phyloP scores from a whole-genome alignment of 2,797 vertebrate genomes.

The Masticophis lateralis region DNA sequence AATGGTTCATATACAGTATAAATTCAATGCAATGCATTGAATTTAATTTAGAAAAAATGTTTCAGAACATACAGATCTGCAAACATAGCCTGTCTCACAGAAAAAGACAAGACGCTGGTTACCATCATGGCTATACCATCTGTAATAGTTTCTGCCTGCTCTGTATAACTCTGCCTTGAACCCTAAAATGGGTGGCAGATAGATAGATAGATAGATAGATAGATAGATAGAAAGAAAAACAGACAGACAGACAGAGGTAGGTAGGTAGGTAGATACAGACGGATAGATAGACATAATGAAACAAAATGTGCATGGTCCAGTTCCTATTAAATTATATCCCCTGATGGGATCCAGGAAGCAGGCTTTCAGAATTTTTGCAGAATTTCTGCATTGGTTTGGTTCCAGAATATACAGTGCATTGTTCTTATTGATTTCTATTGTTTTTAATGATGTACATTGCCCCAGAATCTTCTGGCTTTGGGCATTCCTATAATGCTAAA shows the following conservation, averaged over 20 bases:
- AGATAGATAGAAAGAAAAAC: rapidly evolving
- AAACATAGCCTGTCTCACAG: not conserved
- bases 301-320: not conserved
- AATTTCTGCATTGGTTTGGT: not conserved
- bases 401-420: not conserved
- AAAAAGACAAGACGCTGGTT: not conserved
- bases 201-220: too few species aligned
- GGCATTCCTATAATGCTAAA: not conserved
- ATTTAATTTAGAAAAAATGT: not conserved
- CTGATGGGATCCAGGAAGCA: not conserved
- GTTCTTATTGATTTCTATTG: not conserved
- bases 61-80: not conserved
- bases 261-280: not conserved
- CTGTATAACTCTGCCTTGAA: not conserved
- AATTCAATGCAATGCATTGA: not conserved
- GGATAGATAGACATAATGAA: not conserved
- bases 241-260: not conserved
- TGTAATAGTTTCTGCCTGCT: not conserved
- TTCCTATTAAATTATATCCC: not conserved
- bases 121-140: not conserved
- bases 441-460: not conserved
- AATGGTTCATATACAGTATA: not conserved
- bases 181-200: not conserved
- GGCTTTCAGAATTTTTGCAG: not conserved
- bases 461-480: not conserved